phyloP scores from a whole-genome alignment of 2,797 vertebrate genomes.

The Otolemur crassicaudatus region DNA sequence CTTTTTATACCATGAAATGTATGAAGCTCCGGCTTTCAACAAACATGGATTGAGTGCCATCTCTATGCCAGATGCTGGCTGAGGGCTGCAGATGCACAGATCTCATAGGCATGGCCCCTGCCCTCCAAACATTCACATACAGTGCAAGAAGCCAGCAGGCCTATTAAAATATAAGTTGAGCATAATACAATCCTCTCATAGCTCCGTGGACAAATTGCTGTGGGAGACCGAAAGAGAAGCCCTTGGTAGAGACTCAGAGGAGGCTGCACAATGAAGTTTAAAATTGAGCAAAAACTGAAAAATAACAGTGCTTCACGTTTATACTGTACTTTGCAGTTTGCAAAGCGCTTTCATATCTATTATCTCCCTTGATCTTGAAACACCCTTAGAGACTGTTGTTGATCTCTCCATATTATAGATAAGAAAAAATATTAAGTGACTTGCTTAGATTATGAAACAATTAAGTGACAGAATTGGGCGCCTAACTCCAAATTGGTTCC shows the following conservation, averaged over 20 bases:
- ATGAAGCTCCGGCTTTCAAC: neutral
- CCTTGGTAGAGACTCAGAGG: neutral
- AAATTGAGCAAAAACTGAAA: neutral
- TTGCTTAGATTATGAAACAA: neutral
- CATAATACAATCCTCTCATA: neutral
- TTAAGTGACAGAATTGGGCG: neutral
- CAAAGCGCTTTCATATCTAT: neutral
- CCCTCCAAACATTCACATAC: neutral
- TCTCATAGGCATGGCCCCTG: too few species aligned
- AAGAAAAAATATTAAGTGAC: neutral
- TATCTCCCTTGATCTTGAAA: neutral
- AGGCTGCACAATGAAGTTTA: neutral
- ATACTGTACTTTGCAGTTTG: neutral
- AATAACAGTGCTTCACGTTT: neutral
- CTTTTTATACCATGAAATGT: too few species aligned
- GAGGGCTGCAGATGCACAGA: neutral
- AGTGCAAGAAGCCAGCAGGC: neutral
- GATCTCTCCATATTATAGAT: neutral
- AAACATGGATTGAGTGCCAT: neutral
- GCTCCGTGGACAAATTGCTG: neutral
- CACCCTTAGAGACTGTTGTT: neutral
- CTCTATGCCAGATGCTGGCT: neutral
- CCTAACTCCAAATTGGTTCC: neutral
- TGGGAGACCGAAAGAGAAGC: neutral
- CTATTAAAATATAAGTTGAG: neutral